A percentile compares a stretch with the other conserved stretches of the same genome.
phyloP scores from a whole-genome alignment of 2,113 vertebrate species.

The Oxyruncus cristatus region DNA sequence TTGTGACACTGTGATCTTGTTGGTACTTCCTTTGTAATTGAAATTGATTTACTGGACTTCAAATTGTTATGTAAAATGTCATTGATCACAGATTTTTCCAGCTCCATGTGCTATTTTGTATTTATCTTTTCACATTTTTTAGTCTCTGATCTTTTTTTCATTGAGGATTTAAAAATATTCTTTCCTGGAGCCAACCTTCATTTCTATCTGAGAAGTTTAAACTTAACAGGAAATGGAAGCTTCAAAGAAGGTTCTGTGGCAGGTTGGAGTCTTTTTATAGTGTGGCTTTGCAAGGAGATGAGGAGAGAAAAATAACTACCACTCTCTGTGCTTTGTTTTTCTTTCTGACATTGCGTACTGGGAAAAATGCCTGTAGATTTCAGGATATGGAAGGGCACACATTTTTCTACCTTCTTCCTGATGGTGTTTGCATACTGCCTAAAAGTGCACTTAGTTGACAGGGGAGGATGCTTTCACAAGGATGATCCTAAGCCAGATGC shows the following conservation, averaged over 20 bases:
- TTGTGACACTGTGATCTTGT: not conserved
- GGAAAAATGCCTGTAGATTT: not conserved
- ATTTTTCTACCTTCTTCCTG: not conserved
- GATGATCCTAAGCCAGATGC: not conserved
- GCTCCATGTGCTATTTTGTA: not conserved
- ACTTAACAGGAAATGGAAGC: not conserved
- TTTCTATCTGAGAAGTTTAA: not conserved
- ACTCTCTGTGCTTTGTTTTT: not conserved
- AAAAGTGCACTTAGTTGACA: not conserved
- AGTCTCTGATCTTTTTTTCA: constrained; percentile 1
- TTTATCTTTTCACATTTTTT: not conserved
- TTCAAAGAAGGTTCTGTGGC: not conserved
- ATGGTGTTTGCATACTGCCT: not conserved
- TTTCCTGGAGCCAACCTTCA: not conserved
- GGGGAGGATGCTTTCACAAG: not conserved
- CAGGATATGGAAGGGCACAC: not conserved
- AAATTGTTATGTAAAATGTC: not conserved
- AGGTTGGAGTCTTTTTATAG: not conserved
- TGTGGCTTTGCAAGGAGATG: not conserved
- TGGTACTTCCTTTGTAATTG: not conserved
- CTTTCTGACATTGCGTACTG: not conserved
- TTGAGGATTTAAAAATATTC: not conserved
- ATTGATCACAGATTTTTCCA: not conserved
- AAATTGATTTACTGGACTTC: not conserved
- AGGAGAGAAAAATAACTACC: not conserved